phyloP scores from a whole-genome alignment of 2,113 vertebrate species.

The Aegithalos caudatus region DNA sequence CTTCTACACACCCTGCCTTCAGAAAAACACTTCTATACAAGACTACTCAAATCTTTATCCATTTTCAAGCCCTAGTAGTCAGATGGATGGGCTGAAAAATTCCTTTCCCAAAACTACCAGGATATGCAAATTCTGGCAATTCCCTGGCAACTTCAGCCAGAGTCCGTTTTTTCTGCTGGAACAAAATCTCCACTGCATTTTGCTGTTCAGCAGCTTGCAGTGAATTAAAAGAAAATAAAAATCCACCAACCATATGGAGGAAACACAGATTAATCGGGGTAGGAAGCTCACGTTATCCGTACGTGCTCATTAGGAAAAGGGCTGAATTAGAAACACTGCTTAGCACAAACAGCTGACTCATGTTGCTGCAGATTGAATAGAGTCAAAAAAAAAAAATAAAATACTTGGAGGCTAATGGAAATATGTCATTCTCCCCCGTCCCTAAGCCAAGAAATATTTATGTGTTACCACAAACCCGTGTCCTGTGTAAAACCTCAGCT shows the following conservation, averaged over 20 bases:
- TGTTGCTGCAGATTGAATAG: neutral
- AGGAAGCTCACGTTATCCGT: slow-evolving; percentile 66
- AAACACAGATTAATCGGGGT: slow-evolving; percentile 71
- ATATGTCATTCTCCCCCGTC: neutral
- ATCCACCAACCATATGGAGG: slow-evolving; percentile 75
- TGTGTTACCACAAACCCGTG: neutral
- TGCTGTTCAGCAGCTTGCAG: slow-evolving; percentile 57
- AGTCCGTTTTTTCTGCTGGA: neutral
- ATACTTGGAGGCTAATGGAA: neutral
- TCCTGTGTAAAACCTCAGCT: neutral
- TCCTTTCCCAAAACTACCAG: neutral
- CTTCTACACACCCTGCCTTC: neutral
- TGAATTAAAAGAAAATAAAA: slow-evolving; percentile 63
- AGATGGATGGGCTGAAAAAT: neutral
- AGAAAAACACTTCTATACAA: neutral
- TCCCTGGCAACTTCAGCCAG: neutral
- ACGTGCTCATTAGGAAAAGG: slow-evolving; percentile 56
- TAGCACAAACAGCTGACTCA: slow-evolving; percentile 68
- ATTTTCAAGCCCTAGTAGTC: neutral
- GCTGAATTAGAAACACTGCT: slow-evolving; percentile 62
- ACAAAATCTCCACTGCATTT: slow-evolving; percentile 45
- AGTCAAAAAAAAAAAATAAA: no score
- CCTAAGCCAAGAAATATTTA: neutral
- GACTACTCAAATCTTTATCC: neutral
- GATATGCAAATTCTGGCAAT: neutral